Conservation (phyloP, 2,888 invertebrate genomes). For the Drosophila lacicola region DNA sequence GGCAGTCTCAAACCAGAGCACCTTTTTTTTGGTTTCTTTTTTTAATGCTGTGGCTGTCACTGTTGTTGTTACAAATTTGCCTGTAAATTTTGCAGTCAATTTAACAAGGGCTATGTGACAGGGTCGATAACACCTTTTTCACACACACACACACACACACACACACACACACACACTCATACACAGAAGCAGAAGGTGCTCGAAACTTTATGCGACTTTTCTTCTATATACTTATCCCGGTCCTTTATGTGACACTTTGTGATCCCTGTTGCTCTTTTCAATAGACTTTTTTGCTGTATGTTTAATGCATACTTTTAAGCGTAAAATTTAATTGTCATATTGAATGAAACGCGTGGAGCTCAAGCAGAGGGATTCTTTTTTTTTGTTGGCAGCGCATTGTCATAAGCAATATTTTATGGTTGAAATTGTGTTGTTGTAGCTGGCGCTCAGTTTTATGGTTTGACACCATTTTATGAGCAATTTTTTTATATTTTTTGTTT, state of each 20-base stretch:
- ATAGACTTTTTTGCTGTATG: slow-evolving; percentile 12
- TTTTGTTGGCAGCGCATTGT: slow-evolving; percentile 3
- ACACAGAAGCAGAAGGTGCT: neutral
- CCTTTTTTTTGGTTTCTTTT: neutral
- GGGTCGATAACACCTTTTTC: slow-evolving; percentile 46
- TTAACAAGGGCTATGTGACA: slow-evolving; percentile 43
- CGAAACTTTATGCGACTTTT: slow-evolving; percentile 28
- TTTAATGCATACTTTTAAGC: slow-evolving; percentile 35
- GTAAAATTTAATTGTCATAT: slow-evolving; percentile 50
- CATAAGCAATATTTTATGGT: slow-evolving; percentile 39
- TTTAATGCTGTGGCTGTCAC: slow-evolving; percentile 5
- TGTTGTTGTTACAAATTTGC: slow-evolving; percentile 45
- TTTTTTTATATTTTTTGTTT: neutral
- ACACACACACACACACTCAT: neutral
- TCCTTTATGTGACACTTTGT: slow-evolving; percentile 21
- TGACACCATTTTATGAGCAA: slow-evolving; percentile 44
- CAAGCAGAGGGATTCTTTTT: neutral
- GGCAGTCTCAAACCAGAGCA: neutral
- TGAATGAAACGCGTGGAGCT: slow-evolving; percentile 22
- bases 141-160: slow-evolving; percentile 13
- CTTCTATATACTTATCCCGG: neutral
- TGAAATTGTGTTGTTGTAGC: slow-evolving; percentile 24
- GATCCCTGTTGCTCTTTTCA: slow-evolving; percentile 13
- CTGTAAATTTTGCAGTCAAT: slow-evolving; percentile 64
- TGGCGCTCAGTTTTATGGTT: slow-evolving; percentile 27